A percentile compares a stretch with the other conserved stretches of the same genome.
These are phyloP conservation scores for Centropristis striata DNA, from an alignment of 2,113 vertebrate genomes.

Conservation along the genomic window DNA sequence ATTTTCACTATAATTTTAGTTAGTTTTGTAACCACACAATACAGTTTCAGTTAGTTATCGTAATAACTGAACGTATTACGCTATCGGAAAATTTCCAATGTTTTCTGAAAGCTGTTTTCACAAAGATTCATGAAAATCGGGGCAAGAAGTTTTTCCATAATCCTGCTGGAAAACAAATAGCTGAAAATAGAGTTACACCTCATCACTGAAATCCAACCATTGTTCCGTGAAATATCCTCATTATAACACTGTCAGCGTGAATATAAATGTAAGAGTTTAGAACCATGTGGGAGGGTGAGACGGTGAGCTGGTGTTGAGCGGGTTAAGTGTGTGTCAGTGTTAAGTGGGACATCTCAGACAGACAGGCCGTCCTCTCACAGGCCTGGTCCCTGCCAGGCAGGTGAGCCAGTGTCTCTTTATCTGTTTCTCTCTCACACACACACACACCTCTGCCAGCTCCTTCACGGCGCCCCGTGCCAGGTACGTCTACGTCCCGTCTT, in stretches of 20 bases:
- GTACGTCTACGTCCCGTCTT: constrained; percentile 75
- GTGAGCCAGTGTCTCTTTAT: constrained; percentile 74
- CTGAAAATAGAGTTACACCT: not conserved
- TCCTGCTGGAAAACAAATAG: too few species aligned
- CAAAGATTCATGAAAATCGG: too few species aligned
- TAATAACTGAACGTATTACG: too few species aligned
- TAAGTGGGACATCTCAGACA: constrained; percentile 79
- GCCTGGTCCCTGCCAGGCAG: constrained; percentile 71
- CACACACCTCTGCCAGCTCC: constrained; percentile 77
- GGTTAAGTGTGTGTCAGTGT: constrained; percentile 62
- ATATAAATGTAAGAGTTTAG: not conserved
- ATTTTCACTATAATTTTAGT: too few species aligned
- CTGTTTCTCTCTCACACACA: constrained; percentile 43
- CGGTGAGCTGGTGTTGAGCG: constrained; percentile 32
- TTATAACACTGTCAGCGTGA: too few species aligned
- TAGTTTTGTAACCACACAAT: too few species aligned
- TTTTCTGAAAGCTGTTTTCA: too few species aligned
- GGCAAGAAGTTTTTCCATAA: too few species aligned
- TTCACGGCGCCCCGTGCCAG: constrained; percentile 78
- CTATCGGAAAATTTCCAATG: too few species aligned
- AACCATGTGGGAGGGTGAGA: not conserved
- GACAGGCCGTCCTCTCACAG: constrained; percentile 60
- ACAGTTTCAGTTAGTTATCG: too few species aligned
- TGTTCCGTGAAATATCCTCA: not conserved
- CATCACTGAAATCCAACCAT: too few species aligned